Evolutionary conservation across 2,113 vertebrate genomes (phyloP), one percentile per base, ranked within the genome.

Genomic region (Phyllostomus discolor): DNA sequence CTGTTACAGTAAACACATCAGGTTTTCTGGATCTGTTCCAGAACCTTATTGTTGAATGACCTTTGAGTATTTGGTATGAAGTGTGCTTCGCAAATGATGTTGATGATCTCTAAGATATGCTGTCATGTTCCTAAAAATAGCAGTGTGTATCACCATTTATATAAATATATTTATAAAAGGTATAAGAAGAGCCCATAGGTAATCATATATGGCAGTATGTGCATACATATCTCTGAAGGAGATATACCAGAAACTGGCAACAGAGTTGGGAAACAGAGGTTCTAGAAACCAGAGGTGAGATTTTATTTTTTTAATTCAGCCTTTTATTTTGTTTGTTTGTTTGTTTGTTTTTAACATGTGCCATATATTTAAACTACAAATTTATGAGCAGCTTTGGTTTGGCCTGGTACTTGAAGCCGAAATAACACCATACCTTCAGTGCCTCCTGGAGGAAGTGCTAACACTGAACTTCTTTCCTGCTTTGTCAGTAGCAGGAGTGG

Each of bases 11-110:
- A 69, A 96, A 88, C 52, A 88, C 9, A 31, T 43, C 75, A 33
- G 15, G 35, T 81, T 90, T 88, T 97, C 89, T 97, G 76, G 38
- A n/a, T 96, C 28, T 95, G 41, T 57, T 96, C 59, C 66, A 94
- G 33, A 93, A 38, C 73, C 16, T 90, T 57, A 86, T 35, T 93
- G 35, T 91, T 93, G 48, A 85, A 85, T 85, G 46, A 91, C 88
- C 82, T 59, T 59, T 82, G 88, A 86, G 17, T 62, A 86, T 96
- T 97, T 93, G 73, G 10, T 95, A 79, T 84, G n/a, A 91, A 95
- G 62, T 92, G 19, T 93, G 62, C 19, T 95, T 93, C 78, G 94
- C 72, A 94, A 64, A 88, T 59, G 50, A 90, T 94, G 43, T 66
- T 95, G 85, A 86, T 54, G n/a, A 84, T 92, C 48, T 87, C 38